phyloP scores from a whole-genome alignment of 1,140 invertebrate genomes.

The Zaprionus gabonicus region DNA sequence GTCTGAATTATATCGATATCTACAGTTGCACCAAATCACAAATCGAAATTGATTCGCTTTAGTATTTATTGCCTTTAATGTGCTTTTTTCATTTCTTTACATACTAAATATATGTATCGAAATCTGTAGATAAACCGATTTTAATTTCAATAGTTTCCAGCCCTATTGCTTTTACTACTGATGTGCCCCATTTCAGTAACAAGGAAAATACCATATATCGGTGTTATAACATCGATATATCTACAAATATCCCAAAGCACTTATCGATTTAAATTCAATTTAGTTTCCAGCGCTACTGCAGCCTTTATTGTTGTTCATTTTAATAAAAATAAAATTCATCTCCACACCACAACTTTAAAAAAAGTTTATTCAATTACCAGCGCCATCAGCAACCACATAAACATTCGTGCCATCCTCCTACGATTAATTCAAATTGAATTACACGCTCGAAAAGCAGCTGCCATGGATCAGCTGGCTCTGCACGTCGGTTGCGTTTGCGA shows the following conservation, averaged over 20 bases:
- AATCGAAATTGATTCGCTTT: too few species aligned
- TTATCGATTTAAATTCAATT: neutral
- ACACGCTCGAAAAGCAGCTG: slow-evolving; percentile 25
- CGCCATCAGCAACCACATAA: slow-evolving; percentile 1
- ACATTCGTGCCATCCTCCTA: neutral
- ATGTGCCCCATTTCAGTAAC: neutral
- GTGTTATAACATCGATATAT: neutral
- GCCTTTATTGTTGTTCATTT: neutral
- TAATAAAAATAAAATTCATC: neutral
- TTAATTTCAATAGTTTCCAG: too few species aligned
- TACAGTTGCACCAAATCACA: too few species aligned
- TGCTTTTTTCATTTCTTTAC: too few species aligned
- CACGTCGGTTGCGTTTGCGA: slow-evolving; percentile 17
- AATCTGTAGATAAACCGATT: too few species aligned
- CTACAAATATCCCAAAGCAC: neutral
- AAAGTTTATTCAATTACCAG: slow-evolving; percentile 1
- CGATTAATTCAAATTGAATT: slow-evolving; percentile 42
- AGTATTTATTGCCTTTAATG: too few species aligned
- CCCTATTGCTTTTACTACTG: too few species aligned
- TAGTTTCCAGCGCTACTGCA: neutral
- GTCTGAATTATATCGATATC: too few species aligned
- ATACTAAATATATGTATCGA: too few species aligned
- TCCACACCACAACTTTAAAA: neutral
- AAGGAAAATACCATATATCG: neutral
- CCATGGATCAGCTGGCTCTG: neutral